These are phyloP conservation scores for Tenthredo distinguenda DNA, from an alignment of 2,888 invertebrate genomes.

Conservation along the genomic window DNA sequence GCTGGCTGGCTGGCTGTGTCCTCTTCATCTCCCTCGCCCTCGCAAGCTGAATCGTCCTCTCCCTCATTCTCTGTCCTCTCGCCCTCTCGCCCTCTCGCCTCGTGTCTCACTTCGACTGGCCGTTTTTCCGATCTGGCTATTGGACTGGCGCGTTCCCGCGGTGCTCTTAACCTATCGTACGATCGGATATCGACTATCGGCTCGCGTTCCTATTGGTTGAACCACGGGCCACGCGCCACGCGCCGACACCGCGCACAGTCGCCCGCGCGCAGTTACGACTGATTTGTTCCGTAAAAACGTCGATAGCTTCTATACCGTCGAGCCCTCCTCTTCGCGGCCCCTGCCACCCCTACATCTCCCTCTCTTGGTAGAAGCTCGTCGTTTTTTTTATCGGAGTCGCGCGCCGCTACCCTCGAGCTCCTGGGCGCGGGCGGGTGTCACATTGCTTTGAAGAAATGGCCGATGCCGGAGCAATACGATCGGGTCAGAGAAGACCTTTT, in stretches of 20 bases:
- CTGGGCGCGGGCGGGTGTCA: slow-evolving; percentile 74
- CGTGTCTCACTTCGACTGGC: slow-evolving; percentile 55
- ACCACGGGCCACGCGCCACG: slow-evolving; percentile 56
- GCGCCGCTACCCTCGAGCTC: slow-evolving; percentile 65
- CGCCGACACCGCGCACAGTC: slow-evolving; percentile 72
- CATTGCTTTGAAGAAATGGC: slow-evolving; percentile 77
- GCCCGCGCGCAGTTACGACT: slow-evolving; percentile 76
- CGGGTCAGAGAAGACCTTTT: background rate
- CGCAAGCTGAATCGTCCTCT: slow-evolving; percentile 48
- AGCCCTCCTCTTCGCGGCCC: slow-evolving; percentile 63
- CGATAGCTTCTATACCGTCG: slow-evolving; percentile 76
- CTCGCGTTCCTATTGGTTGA: slow-evolving; percentile 76
- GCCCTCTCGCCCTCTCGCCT: slow-evolving; percentile 58
- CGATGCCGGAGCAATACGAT: slow-evolving; percentile 64
- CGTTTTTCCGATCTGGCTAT: slow-evolving; percentile 77
- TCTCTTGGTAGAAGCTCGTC: slow-evolving; percentile 58
- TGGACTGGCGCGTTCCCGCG: slow-evolving; percentile 73
- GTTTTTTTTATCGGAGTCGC: slow-evolving; percentile 73
- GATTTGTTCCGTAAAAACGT: slow-evolving; percentile 79
- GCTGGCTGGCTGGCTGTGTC: slow-evolving; percentile 55
- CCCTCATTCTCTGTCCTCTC: slow-evolving; percentile 52
- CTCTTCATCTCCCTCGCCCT: slow-evolving; percentile 58
- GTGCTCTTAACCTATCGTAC: slow-evolving; percentile 74
- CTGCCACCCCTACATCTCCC: slow-evolving; percentile 63
- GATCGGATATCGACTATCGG: slow-evolving; percentile 78